Evolutionary conservation across 2,888 invertebrate genomes (phyloP).

Genomic region (Tribolium freemani): DNA sequence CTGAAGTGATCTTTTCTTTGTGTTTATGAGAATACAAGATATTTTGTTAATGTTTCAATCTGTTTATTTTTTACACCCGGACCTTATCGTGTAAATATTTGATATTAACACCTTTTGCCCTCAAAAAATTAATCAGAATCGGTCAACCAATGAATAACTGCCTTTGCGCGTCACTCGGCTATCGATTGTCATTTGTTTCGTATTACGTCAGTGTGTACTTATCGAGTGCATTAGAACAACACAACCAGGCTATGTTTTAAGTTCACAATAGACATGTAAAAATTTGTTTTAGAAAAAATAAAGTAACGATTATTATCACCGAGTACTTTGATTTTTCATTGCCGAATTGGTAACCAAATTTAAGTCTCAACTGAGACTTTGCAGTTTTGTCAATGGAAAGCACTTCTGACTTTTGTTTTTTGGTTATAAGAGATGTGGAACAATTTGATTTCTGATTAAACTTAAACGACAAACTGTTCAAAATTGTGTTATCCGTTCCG

Average conservation of each 20-base stretch:
- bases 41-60: constrained; percentile 50
- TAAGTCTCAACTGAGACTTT: too few relatives aligned
- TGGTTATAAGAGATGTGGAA: too few relatives aligned
- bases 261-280: neutral
- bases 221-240: neutral
- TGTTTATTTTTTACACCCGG: constrained; percentile 15
- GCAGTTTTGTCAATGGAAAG: too few relatives aligned
- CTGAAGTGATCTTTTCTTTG: constrained; percentile 40
- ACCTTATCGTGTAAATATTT: neutral
- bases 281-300: neutral
- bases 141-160: neutral
- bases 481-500: too few relatives aligned
- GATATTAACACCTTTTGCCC: too few relatives aligned
- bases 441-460: too few relatives aligned
- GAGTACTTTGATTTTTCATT: too few relatives aligned
- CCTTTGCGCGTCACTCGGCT: neutral
- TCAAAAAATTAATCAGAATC: too few relatives aligned
- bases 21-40: constrained; percentile 49
- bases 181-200: neutral
- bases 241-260: neutral
- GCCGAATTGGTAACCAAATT: too few relatives aligned
- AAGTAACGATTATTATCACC: neutral
- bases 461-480: too few relatives aligned
- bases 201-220: neutral
- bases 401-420: too few relatives aligned